Evolutionary conservation across 1,140 invertebrate genomes (phyloP).

Genomic region (Nasonia vitripennis): DNA sequence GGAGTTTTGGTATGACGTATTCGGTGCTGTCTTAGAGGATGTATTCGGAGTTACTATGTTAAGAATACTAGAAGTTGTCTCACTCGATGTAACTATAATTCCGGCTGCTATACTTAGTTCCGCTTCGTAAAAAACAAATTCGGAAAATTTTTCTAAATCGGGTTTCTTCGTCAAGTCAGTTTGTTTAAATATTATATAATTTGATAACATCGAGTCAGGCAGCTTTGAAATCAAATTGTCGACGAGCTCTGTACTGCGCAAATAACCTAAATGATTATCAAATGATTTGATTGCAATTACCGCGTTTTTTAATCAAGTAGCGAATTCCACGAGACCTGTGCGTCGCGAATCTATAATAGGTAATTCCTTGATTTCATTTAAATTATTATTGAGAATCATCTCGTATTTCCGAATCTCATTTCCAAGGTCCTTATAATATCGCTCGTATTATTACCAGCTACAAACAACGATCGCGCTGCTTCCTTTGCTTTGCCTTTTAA

Average conservation of each 20-base stretch:
- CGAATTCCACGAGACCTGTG: background rate
- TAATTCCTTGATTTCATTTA: constrained; percentile 21
- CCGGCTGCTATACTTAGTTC: background rate
- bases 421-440: background rate
- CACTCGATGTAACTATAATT: background rate
- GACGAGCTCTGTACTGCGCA: background rate
- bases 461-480: background rate
- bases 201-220: background rate
- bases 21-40: background rate
- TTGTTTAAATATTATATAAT: background rate
- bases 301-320: background rate
- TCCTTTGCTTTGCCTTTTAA: background rate
- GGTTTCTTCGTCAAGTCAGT: background rate
- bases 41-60: background rate
- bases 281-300: constrained; percentile 16
- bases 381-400: background rate
- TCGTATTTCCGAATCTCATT: constrained; percentile 14
- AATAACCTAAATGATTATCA: constrained; percentile 17
- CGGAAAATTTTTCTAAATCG: background rate
- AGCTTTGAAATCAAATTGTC: background rate
- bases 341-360: background rate
- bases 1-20: background rate
- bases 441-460: background rate
- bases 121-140: background rate
- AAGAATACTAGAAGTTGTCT: background rate